Conservation (phyloP, 1,140 invertebrate genomes). For the Drosophila nasuta region DNA sequence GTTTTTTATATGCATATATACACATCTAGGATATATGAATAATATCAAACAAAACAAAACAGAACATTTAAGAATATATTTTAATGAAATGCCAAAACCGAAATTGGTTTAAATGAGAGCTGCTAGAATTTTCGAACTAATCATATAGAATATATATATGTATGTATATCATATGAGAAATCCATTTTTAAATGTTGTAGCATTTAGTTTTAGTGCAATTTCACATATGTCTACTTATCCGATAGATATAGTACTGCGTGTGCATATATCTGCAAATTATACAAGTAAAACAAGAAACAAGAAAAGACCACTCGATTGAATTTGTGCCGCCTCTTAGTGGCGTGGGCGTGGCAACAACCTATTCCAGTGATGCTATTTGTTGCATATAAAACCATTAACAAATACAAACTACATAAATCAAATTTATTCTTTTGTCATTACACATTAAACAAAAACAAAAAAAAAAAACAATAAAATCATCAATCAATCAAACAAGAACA, state of each 20-base stretch:
- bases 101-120: constrained; percentile 62
- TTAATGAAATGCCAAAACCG: constrained; percentile 68
- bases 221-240: constrained; percentile 70
- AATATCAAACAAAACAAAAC: background rate
- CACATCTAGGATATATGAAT: constrained; percentile 28
- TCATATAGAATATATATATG: constrained; percentile 1
- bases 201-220: constrained; percentile 83
- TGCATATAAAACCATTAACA: constrained; percentile 66
- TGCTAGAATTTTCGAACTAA: constrained; percentile 70
- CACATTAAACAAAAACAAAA: background rate
- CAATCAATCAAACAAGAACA: background rate
- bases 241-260: constrained; percentile 28
- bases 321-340: constrained; percentile 30
- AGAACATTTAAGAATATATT: constrained; percentile 57
- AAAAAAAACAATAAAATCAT: no score
- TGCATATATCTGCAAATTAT: constrained; percentile 37
- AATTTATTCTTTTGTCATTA: constrained; percentile 71
- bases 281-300: constrained; percentile 54
- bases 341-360: constrained; percentile 56
- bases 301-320: constrained; percentile 66
- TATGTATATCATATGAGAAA: constrained; percentile 32
- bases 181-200: constrained; percentile 81
- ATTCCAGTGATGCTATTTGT: constrained; percentile 82
- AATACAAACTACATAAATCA: constrained; percentile 72
- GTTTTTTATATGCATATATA: constrained; percentile 50